Evolutionary conservation across 2,888 invertebrate species (phyloP), one percentile per base, ranked within the genome.

Genomic region (Cheilosia variabilis): DNA sequence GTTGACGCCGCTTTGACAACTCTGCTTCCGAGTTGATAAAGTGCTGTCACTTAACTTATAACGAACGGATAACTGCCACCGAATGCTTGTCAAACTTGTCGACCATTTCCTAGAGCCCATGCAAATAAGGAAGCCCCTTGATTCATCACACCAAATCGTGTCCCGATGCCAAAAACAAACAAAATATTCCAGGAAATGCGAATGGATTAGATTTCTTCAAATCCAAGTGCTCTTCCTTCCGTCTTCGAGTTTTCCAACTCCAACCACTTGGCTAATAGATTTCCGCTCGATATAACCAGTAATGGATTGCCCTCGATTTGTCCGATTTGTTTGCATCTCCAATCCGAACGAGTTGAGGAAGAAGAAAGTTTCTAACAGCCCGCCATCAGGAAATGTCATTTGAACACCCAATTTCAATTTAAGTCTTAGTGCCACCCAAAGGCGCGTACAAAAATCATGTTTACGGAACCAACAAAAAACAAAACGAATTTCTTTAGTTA

Each of bases 271-370:
- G n/a, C 5, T 45, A 19, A 47, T 1, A 62, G 60, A 53, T 68
- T 76, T 60, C 76, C 76, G 43, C 53, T 41, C 55, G 5, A 57
- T 34, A 47, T 34, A 66, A 50, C 41, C 6, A 76, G 22, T 53
- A 24, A 62, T 41, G 6, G 62, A 58, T 17, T 66, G 68, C 62
- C 73, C 53, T 80, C 63, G 41, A 65, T 79, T 72, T 72, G 45
- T 58, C 9, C 9, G 47, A 47, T 60, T 69, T 24, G 58, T 63
- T 17, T n/a, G 24, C 52, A 52, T 52, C 24, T 19, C 55, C 17
- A 24, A 63, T 62, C 37, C 27, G 37, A 79, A 79, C 60, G 58
- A 72, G 45, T 66, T 80, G 53, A 58, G 65, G 58, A 79, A 79
- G 31, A 2, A 45, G 34, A 62, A 65, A 37, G 43, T 60, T 24